Conservation (phyloP, 2,113 vertebrate genomes). For the Phyllostomus discolor region DNA sequence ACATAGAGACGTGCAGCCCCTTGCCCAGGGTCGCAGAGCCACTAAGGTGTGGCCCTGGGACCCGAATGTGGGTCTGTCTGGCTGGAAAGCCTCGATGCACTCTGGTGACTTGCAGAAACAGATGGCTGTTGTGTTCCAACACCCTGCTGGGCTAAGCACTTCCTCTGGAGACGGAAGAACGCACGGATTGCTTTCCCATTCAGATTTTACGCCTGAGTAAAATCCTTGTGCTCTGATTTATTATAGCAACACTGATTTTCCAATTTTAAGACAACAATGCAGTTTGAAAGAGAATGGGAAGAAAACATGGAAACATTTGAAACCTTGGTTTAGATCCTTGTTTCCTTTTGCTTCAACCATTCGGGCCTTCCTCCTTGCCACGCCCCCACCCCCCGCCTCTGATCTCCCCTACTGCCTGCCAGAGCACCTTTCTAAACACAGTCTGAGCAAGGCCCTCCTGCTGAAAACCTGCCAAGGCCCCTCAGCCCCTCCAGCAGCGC, state of each 20-base stretch:
- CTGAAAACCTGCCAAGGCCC: not conserved
- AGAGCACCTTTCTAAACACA: not conserved
- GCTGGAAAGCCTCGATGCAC: not conserved
- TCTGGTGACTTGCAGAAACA: slow-evolving; percentile 26
- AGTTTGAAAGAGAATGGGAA: slow-evolving; percentile 49
- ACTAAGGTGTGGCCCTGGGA: not conserved
- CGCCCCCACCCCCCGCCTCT: not conserved
- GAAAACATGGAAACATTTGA: slow-evolving; percentile 45
- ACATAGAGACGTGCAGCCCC: not conserved
- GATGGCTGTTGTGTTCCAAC: not conserved
- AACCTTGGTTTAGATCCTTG: slow-evolving; percentile 8
- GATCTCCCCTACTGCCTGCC: not conserved
- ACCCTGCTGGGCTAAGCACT: slow-evolving; percentile 40
- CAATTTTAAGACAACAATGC: slow-evolving; percentile 64
- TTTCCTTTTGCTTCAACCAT: not conserved
- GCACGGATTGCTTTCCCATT: slow-evolving; percentile 52
- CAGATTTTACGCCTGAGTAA: slow-evolving; percentile 59
- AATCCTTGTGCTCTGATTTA: slow-evolving; percentile 65
- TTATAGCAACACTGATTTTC: slow-evolving; percentile 62
- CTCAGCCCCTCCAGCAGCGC: not conserved
- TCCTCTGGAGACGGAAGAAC: slow-evolving; percentile 38
- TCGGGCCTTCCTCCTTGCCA: not conserved
- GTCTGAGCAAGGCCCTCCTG: no score
- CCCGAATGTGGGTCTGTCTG: not conserved
- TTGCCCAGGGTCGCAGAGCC: not conserved